Percentiles rank a stretch among this genome's conserved stretches.
Conservation (phyloP, 2,113 vertebrate genomes). For the Percopsis transmontana region DNA sequence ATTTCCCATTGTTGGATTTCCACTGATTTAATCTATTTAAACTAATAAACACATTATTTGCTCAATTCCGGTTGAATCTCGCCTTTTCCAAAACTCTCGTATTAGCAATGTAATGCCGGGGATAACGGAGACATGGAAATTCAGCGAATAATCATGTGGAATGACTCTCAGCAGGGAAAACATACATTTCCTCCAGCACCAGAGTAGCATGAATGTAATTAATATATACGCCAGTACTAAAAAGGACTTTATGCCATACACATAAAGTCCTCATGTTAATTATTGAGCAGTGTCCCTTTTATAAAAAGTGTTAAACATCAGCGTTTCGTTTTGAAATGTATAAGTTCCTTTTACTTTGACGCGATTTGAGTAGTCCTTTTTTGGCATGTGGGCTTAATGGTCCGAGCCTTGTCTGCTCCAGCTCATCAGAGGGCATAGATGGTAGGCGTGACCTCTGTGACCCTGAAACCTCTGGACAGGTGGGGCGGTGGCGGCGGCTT, state of each 20-base stretch:
- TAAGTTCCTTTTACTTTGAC: conserved; percentile 2
- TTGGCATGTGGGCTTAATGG: conserved; percentile 29
- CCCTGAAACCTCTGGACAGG: conserved; percentile 86
- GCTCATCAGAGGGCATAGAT: conserved; percentile 67
- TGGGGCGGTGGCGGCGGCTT: conserved; percentile 59
- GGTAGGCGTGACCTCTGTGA: conserved; percentile 85
- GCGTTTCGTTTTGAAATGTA: conserved; percentile 35
- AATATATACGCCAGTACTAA: conserved; percentile 53
- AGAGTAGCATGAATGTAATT: conserved; percentile 59
- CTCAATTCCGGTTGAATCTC: conserved; percentile 26
- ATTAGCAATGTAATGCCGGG: conserved; percentile 16
- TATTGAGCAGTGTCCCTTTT: too few relatives aligned
- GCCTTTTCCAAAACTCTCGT: conserved; percentile 12
- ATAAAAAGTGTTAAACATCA: conserved; percentile 33
- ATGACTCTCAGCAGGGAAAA: conserved; percentile 49
- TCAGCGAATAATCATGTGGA: conserved; percentile 57
- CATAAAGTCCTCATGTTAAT: too few relatives aligned
- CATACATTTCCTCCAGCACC: conserved; percentile 38
- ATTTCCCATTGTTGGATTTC: not conserved
- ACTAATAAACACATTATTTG: conserved; percentile 7
- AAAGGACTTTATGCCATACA: conserved; percentile 29
- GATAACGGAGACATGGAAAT: conserved; percentile 54
- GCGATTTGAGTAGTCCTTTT: conserved; percentile 5
- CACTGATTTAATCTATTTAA: conserved; percentile 5
- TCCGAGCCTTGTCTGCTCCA: conserved; percentile 40